Evolutionary conservation across 2,888 invertebrate species (phyloP).

Genomic region (Pemphredon lugubris): DNA sequence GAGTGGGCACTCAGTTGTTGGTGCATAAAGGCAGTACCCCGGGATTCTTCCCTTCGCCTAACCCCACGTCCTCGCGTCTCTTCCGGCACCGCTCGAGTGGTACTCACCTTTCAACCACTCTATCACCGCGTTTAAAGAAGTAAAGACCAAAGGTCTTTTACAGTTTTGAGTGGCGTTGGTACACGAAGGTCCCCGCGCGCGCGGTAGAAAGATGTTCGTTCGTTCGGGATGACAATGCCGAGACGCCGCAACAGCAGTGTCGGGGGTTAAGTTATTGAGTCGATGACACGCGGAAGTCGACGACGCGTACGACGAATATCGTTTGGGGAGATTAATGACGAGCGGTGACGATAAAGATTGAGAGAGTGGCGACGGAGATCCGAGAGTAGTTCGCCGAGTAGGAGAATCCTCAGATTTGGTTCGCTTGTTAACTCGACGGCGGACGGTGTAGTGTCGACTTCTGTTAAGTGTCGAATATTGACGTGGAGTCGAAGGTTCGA

Average conservation of each 20-base stretch:
- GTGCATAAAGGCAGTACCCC: constrained; percentile 71
- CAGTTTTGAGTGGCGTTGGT: constrained; percentile 63
- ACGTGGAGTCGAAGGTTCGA: too few species aligned
- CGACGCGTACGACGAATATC: neutral
- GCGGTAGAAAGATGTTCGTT: constrained; percentile 58
- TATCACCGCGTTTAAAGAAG: constrained; percentile 80
- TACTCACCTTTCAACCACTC: constrained; percentile 80
- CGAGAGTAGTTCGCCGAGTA: too few species aligned
- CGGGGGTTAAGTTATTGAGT: neutral
- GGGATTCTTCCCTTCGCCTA: constrained; percentile 56
- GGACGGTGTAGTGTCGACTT: too few species aligned
- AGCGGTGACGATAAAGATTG: neutral
- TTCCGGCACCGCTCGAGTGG: constrained; percentile 72
- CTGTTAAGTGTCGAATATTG: too few species aligned
- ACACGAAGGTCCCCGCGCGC: too few species aligned
- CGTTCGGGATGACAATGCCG: constrained; percentile 56
- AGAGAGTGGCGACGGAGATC: neutral
- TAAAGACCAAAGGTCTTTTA: constrained; percentile 79
- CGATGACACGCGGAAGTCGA: neutral
- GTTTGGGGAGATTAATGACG: too few species aligned
- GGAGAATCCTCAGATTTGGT: too few species aligned
- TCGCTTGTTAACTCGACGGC: too few species aligned
- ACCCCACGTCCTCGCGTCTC: constrained; percentile 55
- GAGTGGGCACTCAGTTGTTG: constrained; percentile 71
- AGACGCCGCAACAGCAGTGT: constrained; percentile 34